Evolutionary conservation across 1,140 invertebrate genomes (phyloP).

Genomic region (Sinella curviseta): DNA sequence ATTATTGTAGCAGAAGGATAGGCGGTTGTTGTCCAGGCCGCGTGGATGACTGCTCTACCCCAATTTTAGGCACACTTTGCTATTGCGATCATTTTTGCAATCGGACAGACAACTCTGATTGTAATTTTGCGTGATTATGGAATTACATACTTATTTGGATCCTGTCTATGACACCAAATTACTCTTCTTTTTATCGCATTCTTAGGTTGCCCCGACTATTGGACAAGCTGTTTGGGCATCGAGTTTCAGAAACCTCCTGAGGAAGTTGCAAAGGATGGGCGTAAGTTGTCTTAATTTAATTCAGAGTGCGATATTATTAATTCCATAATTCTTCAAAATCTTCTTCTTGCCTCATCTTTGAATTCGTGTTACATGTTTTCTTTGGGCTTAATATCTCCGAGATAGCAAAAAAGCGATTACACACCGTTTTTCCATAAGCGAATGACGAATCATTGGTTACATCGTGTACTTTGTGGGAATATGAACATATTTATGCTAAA

Average conservation of each 20-base stretch:
- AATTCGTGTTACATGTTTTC: background rate
- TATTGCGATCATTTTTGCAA: constrained; percentile 94
- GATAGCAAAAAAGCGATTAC: background rate
- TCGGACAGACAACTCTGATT: constrained; percentile 64
- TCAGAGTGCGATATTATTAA: background rate
- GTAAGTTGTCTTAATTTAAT: background rate
- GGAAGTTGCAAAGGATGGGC: background rate
- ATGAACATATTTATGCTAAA: background rate
- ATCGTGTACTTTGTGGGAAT: background rate
- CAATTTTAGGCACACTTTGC: constrained; percentile 76
- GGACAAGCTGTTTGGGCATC: constrained; percentile 65
- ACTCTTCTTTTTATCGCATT: constrained; percentile 58
- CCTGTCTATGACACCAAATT: no score
- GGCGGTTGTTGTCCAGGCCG: constrained; percentile 68
- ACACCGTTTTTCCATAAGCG: background rate
- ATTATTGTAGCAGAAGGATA: constrained; percentile 54
- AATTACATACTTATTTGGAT: no score
- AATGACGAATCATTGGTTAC: background rate
- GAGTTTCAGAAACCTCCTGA: constrained; percentile 44
- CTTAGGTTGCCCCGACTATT: constrained; percentile 76
- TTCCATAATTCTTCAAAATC: background rate
- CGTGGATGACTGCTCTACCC: constrained; percentile 71
- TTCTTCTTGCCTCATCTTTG: background rate
- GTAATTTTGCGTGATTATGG: background rate
- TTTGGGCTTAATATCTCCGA: background rate